Base-by-base conservation (phyloP, 2,888 invertebrate genomes). In the Cataglyphis albicans region DNA sequence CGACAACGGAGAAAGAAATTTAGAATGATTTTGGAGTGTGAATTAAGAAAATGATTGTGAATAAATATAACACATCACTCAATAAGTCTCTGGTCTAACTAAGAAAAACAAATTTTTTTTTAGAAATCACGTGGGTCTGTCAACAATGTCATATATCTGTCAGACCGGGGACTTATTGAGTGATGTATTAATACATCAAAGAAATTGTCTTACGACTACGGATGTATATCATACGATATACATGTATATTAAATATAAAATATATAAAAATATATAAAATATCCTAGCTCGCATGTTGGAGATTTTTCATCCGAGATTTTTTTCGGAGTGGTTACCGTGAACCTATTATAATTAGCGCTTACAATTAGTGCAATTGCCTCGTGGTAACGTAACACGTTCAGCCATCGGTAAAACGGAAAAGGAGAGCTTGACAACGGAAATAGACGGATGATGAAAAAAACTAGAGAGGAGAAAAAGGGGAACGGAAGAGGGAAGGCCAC, bases 401-500 rank as follows among this genome's bases (percentile, higher is more conserved):
- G 81, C 82, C 82, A 81, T 80, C 64, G 70, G 59, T 55, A 65
- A 57, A 81, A 78, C 65, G 84, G 81, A 81, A 86, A 83, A 85
- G 67, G 85, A 83, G 85, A 65, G 61, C 85, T 84, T 21, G 78
- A 25, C 44, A 67, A 68, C 73, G 83, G 84, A 82, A 84, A 84
- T 83, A 68, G 21, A 68, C 68, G 44, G 59, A 81, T n/a, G 48
- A 57, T 48, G 48, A 70, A 38, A 68, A 68, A 76, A 52, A 48
- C 52, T 48, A 61, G 81, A 67, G 68, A 81, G 32, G 7, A 18
- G 44, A 38, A 65, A 67, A 63, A 63, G 73, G 70, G 41, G 76
- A 59, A 44, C 59, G 68, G 75, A 76, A 82, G 84, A 85, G 86
- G 88, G 89, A 86, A 85, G 84, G 92, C 92, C 94, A 94, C 94